Percentiles rank a stretch among this genome's conserved stretches.
These are phyloP conservation scores for Chrysopa pallens DNA, from an alignment of 1,140 invertebrate genomes.

Conservation along the genomic window DNA sequence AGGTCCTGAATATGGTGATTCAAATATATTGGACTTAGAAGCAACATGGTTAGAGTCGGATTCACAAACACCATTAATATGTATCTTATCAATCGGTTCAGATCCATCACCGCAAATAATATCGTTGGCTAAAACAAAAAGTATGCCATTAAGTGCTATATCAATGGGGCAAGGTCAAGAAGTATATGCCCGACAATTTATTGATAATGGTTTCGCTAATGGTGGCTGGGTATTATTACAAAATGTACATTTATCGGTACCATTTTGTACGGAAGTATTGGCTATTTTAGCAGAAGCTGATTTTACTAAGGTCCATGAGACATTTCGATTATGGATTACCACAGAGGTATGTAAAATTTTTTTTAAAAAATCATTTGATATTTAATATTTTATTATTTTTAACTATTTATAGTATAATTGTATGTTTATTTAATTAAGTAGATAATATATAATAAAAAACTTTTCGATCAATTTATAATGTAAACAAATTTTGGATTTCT, in stretches of 20 bases:
- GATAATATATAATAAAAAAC: too few species aligned
- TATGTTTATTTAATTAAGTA: too few species aligned
- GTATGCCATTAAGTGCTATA: constrained; percentile 41
- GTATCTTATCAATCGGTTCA: constrained; percentile 85
- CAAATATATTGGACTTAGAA: constrained; percentile 82
- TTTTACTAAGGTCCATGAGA: constrained; percentile 43
- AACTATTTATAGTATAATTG: too few species aligned
- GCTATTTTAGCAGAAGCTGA: constrained; percentile 74
- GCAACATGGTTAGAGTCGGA: constrained; percentile 78
- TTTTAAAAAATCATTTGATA: too few species aligned
- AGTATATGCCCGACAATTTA: constrained; percentile 72
- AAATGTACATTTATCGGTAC: constrained; percentile 86
- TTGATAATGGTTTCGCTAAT: constrained; percentile 61
- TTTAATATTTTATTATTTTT: too few species aligned
- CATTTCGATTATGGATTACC: constrained; percentile 87
- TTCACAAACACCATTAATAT: constrained; percentile 72
- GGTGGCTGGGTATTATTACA: constrained; percentile 84
- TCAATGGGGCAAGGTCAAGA: constrained; percentile 98
- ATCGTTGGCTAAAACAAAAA: constrained; percentile 66
- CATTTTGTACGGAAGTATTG: constrained; percentile 85
- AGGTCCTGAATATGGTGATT: constrained; percentile 79
- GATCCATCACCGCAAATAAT: constrained; percentile 89
- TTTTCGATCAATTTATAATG: too few species aligned
- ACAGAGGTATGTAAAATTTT: constrained; percentile 64
- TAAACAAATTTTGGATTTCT: too few species aligned